Conservation (phyloP, 2,888 invertebrate genomes). For the Himalopsyche kuldschensis region DNA sequence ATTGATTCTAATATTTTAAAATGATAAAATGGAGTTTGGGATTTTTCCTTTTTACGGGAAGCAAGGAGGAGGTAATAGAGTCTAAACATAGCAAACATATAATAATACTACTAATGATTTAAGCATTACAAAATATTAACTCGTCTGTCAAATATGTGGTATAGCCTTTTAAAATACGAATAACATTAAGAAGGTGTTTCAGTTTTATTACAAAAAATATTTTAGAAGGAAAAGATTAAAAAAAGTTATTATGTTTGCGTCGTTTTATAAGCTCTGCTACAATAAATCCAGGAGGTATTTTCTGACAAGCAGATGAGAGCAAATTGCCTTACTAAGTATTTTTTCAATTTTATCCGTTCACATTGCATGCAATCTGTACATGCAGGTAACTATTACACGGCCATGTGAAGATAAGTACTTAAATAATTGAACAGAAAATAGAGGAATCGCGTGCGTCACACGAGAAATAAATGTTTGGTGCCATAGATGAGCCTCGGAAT, state of each 20-base stretch:
- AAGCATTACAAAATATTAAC: too few relatives aligned
- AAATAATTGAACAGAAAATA: neutral
- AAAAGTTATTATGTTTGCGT: neutral
- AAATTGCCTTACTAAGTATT: neutral
- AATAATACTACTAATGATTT: too few relatives aligned
- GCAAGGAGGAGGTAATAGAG: too few relatives aligned
- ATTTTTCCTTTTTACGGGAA: too few relatives aligned
- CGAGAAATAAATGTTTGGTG: neutral
- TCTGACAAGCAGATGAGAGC: neutral
- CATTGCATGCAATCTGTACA: neutral
- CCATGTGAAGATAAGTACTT: neutral
- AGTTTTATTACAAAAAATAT: too few relatives aligned
- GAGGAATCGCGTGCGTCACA: neutral
- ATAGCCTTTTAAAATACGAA: too few relatives aligned
- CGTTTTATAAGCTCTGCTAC: neutral
- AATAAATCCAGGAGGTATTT: neutral
- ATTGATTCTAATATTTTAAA: too few relatives aligned
- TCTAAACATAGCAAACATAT: too few relatives aligned
- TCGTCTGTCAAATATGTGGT: too few relatives aligned
- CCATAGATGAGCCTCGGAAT: neutral
- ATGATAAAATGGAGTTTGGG: too few relatives aligned
- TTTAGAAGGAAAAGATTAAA: too few relatives aligned
- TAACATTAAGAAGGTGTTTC: too few relatives aligned
- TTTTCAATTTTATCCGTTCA: neutral
- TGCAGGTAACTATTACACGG: neutral